phyloP scores from a whole-genome alignment of 2,113 vertebrate genomes.

The Galbula dea region DNA sequence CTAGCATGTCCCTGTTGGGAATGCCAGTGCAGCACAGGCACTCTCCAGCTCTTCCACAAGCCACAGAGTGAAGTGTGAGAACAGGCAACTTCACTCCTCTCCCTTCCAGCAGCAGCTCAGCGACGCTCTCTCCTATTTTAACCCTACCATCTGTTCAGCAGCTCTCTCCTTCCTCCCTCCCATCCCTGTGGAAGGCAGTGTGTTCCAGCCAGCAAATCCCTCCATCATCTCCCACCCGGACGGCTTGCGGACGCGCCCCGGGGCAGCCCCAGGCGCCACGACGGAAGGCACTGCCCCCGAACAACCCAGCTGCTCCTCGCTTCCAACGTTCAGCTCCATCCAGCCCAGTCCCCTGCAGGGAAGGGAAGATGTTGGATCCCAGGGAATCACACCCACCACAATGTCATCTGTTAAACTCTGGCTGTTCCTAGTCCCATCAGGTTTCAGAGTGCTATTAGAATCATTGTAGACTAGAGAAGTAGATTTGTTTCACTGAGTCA shows the following conservation, averaged over 20 bases:
- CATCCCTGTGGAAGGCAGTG: background rate
- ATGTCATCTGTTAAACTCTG: background rate
- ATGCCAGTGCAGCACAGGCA: background rate
- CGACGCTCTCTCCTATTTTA: constrained; percentile 43
- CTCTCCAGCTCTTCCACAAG: background rate
- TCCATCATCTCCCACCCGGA: background rate
- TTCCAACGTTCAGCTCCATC: background rate
- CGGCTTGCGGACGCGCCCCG: background rate
- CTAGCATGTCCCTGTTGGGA: background rate
- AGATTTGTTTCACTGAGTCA: constrained; percentile 51
- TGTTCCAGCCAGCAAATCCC: background rate
- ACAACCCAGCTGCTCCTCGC: fast-evolving
- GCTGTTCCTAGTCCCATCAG: background rate
- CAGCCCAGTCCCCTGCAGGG: background rate
- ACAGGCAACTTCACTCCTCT: constrained; percentile 17
- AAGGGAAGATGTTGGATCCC: background rate
- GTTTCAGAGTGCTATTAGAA: background rate
- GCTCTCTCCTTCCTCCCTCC: background rate
- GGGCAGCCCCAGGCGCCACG: background rate
- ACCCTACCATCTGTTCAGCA: constrained; percentile 57
- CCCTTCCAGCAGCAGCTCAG: constrained; percentile 26
- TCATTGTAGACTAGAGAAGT: background rate
- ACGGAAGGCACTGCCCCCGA: fast-evolving
- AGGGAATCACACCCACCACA: background rate
- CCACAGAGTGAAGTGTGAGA: constrained; percentile 22